Base-by-base conservation (phyloP, 2,888 invertebrate species). In the Drosophila birchii region DNA sequence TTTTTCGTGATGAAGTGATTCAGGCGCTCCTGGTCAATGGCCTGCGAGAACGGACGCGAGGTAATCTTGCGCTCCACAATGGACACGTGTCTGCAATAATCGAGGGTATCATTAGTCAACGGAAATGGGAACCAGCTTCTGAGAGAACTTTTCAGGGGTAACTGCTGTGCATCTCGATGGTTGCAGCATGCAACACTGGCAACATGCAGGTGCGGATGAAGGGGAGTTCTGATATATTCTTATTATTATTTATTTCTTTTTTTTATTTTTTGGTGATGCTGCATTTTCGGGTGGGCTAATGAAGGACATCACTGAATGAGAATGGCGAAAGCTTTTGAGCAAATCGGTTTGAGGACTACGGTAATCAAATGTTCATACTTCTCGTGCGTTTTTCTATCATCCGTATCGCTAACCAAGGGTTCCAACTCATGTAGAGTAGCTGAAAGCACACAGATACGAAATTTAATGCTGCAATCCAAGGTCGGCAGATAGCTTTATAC, bases 391-490 rank as follows among this genome's bases (percentile, higher is more conserved):
- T 91, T 92, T 88, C 89, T 89, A 83, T 95, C 94, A 75, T 95
- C 94, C 75, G 94, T 93, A 92, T 95, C 94, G 91, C 95, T 95
- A 93, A 96, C 95, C 81, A 96, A 93, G 18, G 96, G 96, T 92
- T 96, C 96, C 88, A 96, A 94, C 93, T 96, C 96, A 84, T 92
- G 92, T 74, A 92, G 88, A 80, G 91, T 92, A 86, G 92, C 92
- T 92, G 92, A 90, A 92, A 92, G 84, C 88, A 91, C 85, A 91
- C 81, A 89, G 77, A 86, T 73, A 78, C 69, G 69, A 77, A 51
- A 69, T 77, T 85, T 78, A 86, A 87, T 72, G 63, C 69, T 38
- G 57, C 45, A 63, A 60, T 75, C 47, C 74, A 89, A 81, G 76
- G 81, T 83, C 80, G 93, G 93, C 64, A 62, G 54, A 47, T 61